A percentile compares a stretch with the other conserved stretches of the same genome.
Conservation (phyloP, 2,797 vertebrate species). For the Aldrovandia affinis region DNA sequence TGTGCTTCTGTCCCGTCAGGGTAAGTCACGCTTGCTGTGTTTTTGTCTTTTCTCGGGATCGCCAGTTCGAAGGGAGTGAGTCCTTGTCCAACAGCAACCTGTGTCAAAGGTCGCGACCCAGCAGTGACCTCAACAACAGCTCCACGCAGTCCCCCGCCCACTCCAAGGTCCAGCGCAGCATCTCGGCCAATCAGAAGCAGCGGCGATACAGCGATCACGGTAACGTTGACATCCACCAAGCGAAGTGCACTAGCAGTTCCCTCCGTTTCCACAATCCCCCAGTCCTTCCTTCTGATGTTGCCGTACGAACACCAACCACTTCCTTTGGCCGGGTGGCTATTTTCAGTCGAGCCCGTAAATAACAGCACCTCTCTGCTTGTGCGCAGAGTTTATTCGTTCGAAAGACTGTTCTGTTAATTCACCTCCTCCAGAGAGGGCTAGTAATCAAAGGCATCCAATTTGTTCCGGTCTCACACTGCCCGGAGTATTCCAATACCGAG, state of each 20-base stretch:
- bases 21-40: not conserved
- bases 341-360: not conserved
- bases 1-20: too few relatives aligned
- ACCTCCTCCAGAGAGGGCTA: not conserved
- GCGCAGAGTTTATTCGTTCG: not conserved
- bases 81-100: slow-evolving; percentile 86
- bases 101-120: slow-evolving; percentile 90
- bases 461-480: not conserved
- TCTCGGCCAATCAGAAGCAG: slow-evolving; percentile 93
- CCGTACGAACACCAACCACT: too few relatives aligned
- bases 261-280: too few relatives aligned
- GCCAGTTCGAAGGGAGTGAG: slow-evolving; percentile 92
- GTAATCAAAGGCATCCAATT: not conserved
- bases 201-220: slow-evolving; percentile 85
- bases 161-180: slow-evolving; percentile 95
- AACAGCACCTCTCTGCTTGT: not conserved
- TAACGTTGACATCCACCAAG: slow-evolving; percentile 77
- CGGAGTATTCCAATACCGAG: not conserved
- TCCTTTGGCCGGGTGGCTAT: not conserved
- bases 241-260: slow-evolving; percentile 67
- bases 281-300: not conserved
- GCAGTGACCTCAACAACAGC: slow-evolving; percentile 97
- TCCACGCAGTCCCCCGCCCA: slow-evolving; percentile 93
- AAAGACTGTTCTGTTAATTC: not conserved
- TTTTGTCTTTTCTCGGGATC: slow-evolving; percentile 9